These are phyloP conservation scores for Amphiprion percula DNA, from an alignment of 2,113 vertebrate species.

Conservation along the genomic window DNA sequence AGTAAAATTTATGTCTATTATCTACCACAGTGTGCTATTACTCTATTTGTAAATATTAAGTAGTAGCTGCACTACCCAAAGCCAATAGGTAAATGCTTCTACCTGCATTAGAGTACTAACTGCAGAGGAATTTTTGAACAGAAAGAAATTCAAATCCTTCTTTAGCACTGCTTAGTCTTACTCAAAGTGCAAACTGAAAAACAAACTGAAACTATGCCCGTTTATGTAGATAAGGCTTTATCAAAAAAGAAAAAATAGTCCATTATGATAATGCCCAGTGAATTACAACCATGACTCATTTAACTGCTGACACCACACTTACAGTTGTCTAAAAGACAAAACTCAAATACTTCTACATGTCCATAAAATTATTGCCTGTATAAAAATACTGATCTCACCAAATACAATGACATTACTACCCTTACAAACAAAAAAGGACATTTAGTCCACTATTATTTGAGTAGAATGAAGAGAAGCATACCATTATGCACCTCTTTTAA, in stretches of 20 bases:
- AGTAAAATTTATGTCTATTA: neutral
- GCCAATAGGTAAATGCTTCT: neutral
- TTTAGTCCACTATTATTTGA: neutral
- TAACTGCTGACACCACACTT: neutral
- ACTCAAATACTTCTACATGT: neutral
- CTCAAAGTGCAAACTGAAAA: neutral
- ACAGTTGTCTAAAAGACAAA: neutral
- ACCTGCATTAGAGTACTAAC: neutral
- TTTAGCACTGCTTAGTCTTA: neutral
- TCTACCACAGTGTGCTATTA: neutral
- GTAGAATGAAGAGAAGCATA: neutral
- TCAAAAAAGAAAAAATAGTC: neutral
- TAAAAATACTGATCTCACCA: neutral
- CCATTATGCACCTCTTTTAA: too few relatives aligned
- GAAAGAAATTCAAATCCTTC: too few relatives aligned
- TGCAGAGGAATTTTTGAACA: neutral
- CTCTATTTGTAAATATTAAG: neutral
- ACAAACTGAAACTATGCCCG: neutral
- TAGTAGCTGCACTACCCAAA: neutral
- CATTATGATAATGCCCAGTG: neutral
- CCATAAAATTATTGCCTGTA: neutral
- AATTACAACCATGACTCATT: slow-evolving; percentile 12
- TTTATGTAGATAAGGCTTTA: neutral
- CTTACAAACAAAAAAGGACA: neutral
- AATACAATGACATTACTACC: neutral